phyloP scores from a whole-genome alignment of 30 jellyfish, hydroid and myxozoan genomes.

The Sanderia malayensis region DNA sequence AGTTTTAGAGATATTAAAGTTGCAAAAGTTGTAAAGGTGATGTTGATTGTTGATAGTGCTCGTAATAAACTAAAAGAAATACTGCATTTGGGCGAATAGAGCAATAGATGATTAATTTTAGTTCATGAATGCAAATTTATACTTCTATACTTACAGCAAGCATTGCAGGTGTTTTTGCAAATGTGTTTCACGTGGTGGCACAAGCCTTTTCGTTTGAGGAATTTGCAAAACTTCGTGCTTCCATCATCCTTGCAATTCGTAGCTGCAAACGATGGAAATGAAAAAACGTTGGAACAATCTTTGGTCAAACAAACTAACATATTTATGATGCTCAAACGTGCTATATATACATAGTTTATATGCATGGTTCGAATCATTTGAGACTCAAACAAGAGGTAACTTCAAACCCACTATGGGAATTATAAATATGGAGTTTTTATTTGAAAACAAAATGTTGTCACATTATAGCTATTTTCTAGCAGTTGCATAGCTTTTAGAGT shows the following conservation, averaged over 20 bases:
- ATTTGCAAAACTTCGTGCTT: not conserved
- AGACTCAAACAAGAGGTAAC: too few relatives aligned
- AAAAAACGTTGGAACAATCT: not conserved
- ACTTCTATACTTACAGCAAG: constrained; percentile 2
- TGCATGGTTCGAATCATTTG: too few relatives aligned
- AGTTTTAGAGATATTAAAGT: too few relatives aligned
- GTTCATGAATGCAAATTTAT: too few relatives aligned
- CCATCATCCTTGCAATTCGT: not conserved
- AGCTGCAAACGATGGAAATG: not conserved
- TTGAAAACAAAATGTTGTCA: not conserved
- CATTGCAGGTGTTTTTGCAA: not conserved
- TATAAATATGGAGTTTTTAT: too few relatives aligned
- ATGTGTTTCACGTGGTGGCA: not conserved
- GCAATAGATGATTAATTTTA: too few relatives aligned
- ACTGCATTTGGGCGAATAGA: too few relatives aligned
- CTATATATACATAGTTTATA: too few relatives aligned
- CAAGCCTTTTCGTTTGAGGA: not conserved
- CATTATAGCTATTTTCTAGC: not conserved
- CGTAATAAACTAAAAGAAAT: too few relatives aligned
- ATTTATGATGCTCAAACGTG: not conserved
- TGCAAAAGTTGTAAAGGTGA: too few relatives aligned
- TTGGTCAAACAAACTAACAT: not conserved
- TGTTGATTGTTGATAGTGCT: too few relatives aligned
- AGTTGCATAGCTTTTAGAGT: too few relatives aligned
- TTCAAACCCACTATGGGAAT: not conserved